phyloP scores from a whole-genome alignment of 2,113 vertebrate genomes.

The Sprattus sprattus region DNA sequence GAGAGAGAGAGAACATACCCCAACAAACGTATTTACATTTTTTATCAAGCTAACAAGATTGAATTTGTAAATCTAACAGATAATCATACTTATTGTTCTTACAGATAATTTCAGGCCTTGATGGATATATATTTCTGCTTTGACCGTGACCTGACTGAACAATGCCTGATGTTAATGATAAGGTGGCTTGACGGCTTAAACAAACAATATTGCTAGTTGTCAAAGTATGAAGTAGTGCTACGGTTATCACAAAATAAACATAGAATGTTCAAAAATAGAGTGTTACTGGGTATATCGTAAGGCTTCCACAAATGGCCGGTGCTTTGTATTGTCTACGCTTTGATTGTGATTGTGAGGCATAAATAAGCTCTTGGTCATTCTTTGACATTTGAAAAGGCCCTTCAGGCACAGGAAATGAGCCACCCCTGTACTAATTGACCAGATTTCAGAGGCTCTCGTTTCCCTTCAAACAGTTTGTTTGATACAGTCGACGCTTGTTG shows the following conservation, averaged over 20 bases:
- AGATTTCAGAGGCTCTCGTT: conserved; percentile 63
- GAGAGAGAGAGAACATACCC: neutral
- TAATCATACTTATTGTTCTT: neutral
- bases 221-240: neutral
- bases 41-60: neutral
- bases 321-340: conserved; percentile 41
- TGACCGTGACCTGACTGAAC: neutral
- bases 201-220: neutral
- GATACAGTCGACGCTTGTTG: conserved; percentile 63
- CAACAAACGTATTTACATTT: neutral
- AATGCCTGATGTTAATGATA: neutral
- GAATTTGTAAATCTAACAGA: neutral
- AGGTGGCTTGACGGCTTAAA: neutral
- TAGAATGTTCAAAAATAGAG: conserved; percentile 12
- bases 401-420: conserved; percentile 63
- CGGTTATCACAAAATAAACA: neutral
- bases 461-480: conserved; percentile 64
- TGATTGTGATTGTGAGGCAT: conserved; percentile 28
- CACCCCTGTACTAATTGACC: conserved; percentile 58
- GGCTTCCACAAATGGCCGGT: conserved; percentile 19
- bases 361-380: conserved; percentile 46
- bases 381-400: conserved; percentile 48
- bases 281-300: conserved; percentile 10
- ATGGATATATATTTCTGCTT: neutral
- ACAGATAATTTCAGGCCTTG: neutral